phyloP scores from a whole-genome alignment of 1,140 invertebrate genomes.

The Conus ventricosus region DNA sequence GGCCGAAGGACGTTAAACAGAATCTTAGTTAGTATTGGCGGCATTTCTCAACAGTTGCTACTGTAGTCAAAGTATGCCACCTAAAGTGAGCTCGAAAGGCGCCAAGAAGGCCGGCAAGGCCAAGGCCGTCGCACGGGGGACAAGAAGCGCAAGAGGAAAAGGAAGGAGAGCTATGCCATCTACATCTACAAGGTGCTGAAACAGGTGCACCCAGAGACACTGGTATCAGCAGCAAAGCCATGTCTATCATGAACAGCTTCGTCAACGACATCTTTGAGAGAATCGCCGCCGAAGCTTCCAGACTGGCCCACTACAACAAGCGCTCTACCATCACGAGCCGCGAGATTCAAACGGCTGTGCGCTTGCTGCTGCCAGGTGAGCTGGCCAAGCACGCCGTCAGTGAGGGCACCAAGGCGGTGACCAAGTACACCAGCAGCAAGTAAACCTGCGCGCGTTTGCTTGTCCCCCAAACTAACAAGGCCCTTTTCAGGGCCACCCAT shows the following conservation, averaged over 20 bases:
- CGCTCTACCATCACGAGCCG: constrained; percentile 77
- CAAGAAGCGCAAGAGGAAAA: too few species aligned
- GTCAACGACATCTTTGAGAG: constrained; percentile 76
- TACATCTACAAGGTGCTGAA: constrained; percentile 85
- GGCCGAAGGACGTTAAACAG: too few species aligned
- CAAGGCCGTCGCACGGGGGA: too few species aligned
- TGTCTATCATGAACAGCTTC: constrained; percentile 74
- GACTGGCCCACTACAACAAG: constrained; percentile 73
- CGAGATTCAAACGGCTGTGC: constrained; percentile 82
- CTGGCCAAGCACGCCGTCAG: constrained; percentile 80
- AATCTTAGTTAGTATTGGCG: too few species aligned
- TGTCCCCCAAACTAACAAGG: constrained; percentile 28
- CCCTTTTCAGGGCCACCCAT: constrained; percentile 45
- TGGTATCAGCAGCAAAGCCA: constrained; percentile 78
- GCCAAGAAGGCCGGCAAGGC: too few species aligned
- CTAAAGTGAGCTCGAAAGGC: too few species aligned
- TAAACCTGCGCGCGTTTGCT: constrained; percentile 59
- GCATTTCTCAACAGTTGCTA: too few species aligned
- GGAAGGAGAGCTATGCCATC: too few species aligned
- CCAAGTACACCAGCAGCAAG: constrained; percentile 78
- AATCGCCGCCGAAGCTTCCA: constrained; percentile 71
- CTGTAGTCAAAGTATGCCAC: too few species aligned
- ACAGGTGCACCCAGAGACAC: constrained; percentile 83
- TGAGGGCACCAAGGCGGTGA: constrained; percentile 79
- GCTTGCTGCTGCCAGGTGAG: constrained; percentile 80